Percentiles rank a stretch among this genome's conserved stretches.
Conservation (phyloP, 2,113 vertebrate genomes). For the Corythaeola cristata region DNA sequence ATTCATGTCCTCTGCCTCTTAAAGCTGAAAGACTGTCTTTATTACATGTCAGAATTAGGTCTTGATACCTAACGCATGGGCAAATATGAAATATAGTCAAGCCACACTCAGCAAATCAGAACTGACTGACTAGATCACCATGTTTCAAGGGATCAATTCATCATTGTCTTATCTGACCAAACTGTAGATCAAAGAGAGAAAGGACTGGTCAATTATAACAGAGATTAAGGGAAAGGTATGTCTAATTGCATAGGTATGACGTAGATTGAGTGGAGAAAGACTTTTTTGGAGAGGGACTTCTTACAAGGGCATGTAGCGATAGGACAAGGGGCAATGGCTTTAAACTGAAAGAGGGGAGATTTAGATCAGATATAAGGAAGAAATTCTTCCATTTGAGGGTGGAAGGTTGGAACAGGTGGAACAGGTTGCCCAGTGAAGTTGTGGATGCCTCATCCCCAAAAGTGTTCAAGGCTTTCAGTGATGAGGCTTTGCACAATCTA, state of each 20-base stretch:
- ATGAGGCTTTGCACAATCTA: no score
- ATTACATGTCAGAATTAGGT: constrained; percentile 11
- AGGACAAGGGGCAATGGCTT: no score
- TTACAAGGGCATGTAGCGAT: no score
- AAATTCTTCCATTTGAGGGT: no score
- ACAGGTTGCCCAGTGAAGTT: no score
- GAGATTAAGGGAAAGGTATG: neutral
- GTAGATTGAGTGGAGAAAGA: neutral
- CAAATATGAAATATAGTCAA: neutral
- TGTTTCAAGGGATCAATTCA: neutral
- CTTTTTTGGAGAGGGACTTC: no score
- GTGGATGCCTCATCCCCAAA: no score
- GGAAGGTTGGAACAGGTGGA: no score
- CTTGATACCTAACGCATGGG: neutral
- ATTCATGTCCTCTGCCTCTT: constrained; percentile 16
- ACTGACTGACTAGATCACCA: neutral
- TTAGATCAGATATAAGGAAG: no score
- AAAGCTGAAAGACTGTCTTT: constrained; percentile 9
- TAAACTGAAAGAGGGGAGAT: no score
- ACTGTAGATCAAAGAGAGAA: neutral
- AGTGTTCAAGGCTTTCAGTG: no score
- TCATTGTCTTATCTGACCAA: neutral
- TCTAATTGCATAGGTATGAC: neutral
- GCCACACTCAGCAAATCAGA: neutral
- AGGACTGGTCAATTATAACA: neutral